Base-by-base conservation (phyloP, 2,113 vertebrate species). In the Thamnophis sirtalis region DNA sequence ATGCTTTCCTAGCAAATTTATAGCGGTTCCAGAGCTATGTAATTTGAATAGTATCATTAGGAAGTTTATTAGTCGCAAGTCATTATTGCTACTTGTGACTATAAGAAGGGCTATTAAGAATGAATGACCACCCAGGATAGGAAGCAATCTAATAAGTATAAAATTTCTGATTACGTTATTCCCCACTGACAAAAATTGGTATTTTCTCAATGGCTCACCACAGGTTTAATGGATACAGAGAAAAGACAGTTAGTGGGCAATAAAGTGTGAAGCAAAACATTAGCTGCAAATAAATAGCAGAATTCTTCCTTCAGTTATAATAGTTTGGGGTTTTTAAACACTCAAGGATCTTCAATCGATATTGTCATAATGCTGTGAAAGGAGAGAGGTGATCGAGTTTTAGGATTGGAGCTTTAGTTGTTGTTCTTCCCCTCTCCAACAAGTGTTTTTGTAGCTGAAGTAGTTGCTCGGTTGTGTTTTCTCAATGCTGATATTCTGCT, bases 231-330 rank as follows among this genome's bases (percentile, higher is more conserved):
- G 94, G 92, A 94, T 93, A 91, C 24, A 90, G 93, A 73, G 43
- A 48, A 43, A 94, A 95, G 92, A 84, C 22, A 87, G 58, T 93
- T 85, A 91, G 17, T 22, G 80, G 94, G 93, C 90, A 95, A 93
- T 96, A 96, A 96, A 95, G 93, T 94, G 92, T 93, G 94, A 96
- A 96, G 51, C 48, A 94, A 95, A 95, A 95, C 93, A 96, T 94
- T 95, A 96, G 91, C 80, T 95, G 89, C 87, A 94, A 93, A 93
- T 94, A 96, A 96, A 94, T 89, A 93, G 89, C 63, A 91, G 85
- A 91, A 95, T 90, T 97, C 92, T 89, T 94, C 17, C 48, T 94
- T 95, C 51, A 9, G 50, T 91, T 95, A 33, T 92, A 96, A 92
- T 63, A 87, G 3, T 93, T 97, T 94, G 80, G 84, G 51, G 88